These are phyloP conservation scores for Allygus modestus DNA, from an alignment of 2,888 invertebrate genomes.

Conservation along the genomic window DNA sequence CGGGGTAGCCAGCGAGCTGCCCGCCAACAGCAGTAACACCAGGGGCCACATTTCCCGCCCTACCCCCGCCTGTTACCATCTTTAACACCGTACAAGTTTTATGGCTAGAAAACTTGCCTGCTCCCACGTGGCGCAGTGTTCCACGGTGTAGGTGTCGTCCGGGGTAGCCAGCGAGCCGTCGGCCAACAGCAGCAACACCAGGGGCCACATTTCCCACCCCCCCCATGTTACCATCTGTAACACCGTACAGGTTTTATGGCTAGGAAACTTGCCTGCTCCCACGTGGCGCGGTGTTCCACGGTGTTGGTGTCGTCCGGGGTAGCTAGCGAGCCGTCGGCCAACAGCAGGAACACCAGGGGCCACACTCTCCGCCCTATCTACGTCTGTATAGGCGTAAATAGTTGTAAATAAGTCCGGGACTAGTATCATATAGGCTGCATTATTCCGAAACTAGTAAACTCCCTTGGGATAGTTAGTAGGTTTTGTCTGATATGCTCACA, in stretches of 20 bases:
- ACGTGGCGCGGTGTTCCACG: constrained; percentile 40
- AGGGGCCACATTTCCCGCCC: constrained; percentile 30
- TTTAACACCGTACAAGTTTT: no score
- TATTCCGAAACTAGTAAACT: no score
- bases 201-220: constrained; percentile 13
- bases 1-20: background rate
- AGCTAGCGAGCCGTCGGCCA: background rate
- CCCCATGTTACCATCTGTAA: background rate
- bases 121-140: constrained; percentile 8
- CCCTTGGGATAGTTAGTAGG: no score
- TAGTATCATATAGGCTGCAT: no score
- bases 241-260: background rate
- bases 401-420: no score
- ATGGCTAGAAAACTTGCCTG: background rate
- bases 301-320: constrained; percentile 13
- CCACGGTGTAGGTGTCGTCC: constrained; percentile 31
- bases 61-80: background rate
- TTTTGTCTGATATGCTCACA: no score
- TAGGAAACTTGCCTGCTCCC: background rate
- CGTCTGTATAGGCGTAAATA: no score
- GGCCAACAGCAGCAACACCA: background rate
- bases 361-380: constrained; percentile 9
- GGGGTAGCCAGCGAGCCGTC: background rate
- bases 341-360: constrained; percentile 7
- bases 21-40: constrained; percentile 11